Base-by-base conservation (phyloP, 2,888 invertebrate species). In the Ethmia dodecea region DNA sequence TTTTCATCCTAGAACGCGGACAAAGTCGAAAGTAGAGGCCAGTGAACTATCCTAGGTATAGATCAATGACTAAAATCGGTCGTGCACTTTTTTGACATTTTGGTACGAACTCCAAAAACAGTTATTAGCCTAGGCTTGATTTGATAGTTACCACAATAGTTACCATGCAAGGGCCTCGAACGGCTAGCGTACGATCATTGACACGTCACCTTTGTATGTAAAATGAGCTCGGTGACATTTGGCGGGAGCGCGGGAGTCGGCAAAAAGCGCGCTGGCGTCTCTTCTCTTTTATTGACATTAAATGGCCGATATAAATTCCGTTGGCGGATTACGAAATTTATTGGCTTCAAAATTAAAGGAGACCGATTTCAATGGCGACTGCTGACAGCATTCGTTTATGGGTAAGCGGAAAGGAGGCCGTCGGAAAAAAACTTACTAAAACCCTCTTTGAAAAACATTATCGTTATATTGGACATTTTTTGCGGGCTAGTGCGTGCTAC, bases 291-390 rank as follows among this genome's bases (percentile, higher is more conserved):
- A 79, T 80, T 78, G 81, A 77, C 83, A 67, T 78, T 81, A 80
- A 83, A 81, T 79, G 72, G 79, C 54, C 75, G 78, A 81, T 80
- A 81, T 81, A 81, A 79, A 83, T 80, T 79, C 79, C 63, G 60
- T 64, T 79, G 83, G 81, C 80, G 76, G 78, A 81, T 84, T 81
- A 78, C 80, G 61, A 80, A 78, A 81, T 84, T 83, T 81, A 84
- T 81, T 80, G 75, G 73, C 65, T 70, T 84, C 73, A 77, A 81
- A 84, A 83, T 81, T 83, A 81, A 84, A 83, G 62, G 79, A 74
- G 76, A 72, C 83, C 83, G 83, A 80, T 78, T 81, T 83, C 81
- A 83, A 83, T 81, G 77, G 80, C 57, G 65, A 67, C 62, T 54
- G 62, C 55, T 78, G 81, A 80, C 80, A 75, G 69, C 59, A 60